A percentile compares a stretch with the other conserved stretches of the same genome.
These are phyloP conservation scores for Bolinopsis microptera DNA, from an alignment of 37 sponge, comb jelly and placozoan species.

Conservation along the genomic window DNA sequence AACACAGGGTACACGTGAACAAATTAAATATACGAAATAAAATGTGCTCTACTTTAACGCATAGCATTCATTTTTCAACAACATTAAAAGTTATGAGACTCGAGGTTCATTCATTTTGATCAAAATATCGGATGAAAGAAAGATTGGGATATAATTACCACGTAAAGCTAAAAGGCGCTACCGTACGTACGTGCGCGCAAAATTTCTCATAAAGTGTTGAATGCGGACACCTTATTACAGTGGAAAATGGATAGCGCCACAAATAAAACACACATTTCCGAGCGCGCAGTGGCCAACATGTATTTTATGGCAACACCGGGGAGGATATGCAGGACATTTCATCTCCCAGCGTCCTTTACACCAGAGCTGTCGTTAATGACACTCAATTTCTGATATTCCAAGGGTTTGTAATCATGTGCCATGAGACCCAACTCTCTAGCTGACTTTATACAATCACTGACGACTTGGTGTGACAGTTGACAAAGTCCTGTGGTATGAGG, in stretches of 20 bases:
- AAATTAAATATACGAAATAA: no score
- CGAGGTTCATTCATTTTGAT: no score
- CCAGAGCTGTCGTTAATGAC: neutral
- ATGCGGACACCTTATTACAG: neutral
- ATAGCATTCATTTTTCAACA: no score
- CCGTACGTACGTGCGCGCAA: conserved; percentile 45
- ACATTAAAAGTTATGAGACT: no score
- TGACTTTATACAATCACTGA: neutral
- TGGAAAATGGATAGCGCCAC: neutral
- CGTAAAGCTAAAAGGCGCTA: no score
- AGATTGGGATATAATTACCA: no score
- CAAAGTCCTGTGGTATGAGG: conserved; percentile 43
- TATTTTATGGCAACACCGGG: neutral
- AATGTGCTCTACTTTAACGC: no score
- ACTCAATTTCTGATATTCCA: neutral
- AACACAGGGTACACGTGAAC: no score
- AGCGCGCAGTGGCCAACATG: neutral
- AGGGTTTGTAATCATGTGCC: conserved; percentile 53
- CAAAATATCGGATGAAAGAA: no score
- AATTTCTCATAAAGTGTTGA: conserved; percentile 57
- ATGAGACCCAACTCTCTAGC: conserved; percentile 51
- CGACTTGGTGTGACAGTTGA: conserved; percentile 33
- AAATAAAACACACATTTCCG: neutral
- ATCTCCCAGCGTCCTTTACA: conserved; percentile 25
- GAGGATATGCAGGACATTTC: neutral